phyloP scores from a whole-genome alignment of 2,888 invertebrate genomes.

The Lithodes maja region DNA sequence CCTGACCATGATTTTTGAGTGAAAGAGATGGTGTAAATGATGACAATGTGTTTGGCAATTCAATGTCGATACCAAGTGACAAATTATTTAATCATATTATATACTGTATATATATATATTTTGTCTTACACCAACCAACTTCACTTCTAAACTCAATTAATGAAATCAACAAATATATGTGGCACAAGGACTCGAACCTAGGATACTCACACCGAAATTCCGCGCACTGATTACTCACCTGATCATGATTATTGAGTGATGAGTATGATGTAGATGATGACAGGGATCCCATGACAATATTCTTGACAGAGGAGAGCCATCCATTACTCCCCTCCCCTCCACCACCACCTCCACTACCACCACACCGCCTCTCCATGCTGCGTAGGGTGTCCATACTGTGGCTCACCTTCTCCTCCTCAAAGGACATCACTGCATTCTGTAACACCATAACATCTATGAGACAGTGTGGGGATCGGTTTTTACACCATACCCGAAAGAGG shows the following conservation, averaged over 20 bases:
- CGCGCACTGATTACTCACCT: not conserved
- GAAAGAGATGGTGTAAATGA: not conserved
- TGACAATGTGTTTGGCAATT: not conserved
- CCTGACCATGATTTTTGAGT: no score
- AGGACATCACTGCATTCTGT: slow-evolving; percentile 83
- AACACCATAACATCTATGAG: not conserved
- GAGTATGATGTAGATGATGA: not conserved
- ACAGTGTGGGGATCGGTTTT: no score
- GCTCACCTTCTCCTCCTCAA: slow-evolving; percentile 81
- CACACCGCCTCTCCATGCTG: slow-evolving; percentile 77
- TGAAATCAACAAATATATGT: no score
- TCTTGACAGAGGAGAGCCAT: slow-evolving; percentile 79
- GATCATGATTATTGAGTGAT: not conserved
- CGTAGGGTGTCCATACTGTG: slow-evolving; percentile 78
- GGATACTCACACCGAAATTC: no score
- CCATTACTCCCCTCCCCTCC: slow-evolving; percentile 74
- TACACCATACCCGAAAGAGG: no score
- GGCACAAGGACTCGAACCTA: no score
- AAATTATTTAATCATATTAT: not conserved
- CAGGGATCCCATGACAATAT: slow-evolving; percentile 75
- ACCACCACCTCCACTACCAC: slow-evolving; percentile 74
- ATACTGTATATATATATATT: no score
- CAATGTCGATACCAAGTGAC: not conserved
- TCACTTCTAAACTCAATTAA: no score
- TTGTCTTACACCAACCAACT: no score